phyloP scores from a whole-genome alignment of 2,888 invertebrate genomes.

The Pomacea canaliculata region DNA sequence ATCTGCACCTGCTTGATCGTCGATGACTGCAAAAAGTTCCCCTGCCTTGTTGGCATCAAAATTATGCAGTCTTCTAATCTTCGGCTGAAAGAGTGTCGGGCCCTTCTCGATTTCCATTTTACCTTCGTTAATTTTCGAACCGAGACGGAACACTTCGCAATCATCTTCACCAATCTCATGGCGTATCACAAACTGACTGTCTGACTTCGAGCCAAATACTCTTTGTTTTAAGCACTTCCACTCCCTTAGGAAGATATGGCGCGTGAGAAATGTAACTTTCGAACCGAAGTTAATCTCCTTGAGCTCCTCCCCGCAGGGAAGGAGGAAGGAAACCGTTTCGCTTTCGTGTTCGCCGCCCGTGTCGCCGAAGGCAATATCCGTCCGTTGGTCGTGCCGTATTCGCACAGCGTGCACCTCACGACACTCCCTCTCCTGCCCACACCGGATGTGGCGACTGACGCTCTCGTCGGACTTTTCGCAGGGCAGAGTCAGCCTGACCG shows the following conservation, averaged over 20 bases:
- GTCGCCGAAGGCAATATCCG: slow-evolving; percentile 6
- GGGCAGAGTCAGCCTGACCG: slow-evolving; percentile 1
- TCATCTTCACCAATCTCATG: no score
- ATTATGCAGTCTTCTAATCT: slow-evolving; percentile 2
- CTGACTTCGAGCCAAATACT: no score
- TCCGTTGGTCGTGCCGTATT: neutral
- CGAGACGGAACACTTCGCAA: neutral
- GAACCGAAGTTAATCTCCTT: neutral
- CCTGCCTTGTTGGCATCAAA: slow-evolving; percentile 9
- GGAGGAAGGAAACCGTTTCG: neutral
- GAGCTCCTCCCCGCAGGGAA: neutral
- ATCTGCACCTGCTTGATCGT: neutral
- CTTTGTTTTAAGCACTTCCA: no score
- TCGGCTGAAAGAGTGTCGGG: neutral
- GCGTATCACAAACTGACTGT: no score
- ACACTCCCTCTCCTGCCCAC: neutral
- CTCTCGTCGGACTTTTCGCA: neutral
- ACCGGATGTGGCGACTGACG: neutral
- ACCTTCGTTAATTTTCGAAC: neutral
- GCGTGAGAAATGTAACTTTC: slow-evolving; percentile 6
- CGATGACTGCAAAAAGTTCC: slow-evolving; percentile 2
- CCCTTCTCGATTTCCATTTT: neutral
- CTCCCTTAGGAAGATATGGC: neutral
- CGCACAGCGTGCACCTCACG: slow-evolving; percentile 6
- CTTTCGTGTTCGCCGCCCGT: neutral